Conservation (phyloP, 1,140 invertebrate species). For the Pristionchus pacificus region DNA sequence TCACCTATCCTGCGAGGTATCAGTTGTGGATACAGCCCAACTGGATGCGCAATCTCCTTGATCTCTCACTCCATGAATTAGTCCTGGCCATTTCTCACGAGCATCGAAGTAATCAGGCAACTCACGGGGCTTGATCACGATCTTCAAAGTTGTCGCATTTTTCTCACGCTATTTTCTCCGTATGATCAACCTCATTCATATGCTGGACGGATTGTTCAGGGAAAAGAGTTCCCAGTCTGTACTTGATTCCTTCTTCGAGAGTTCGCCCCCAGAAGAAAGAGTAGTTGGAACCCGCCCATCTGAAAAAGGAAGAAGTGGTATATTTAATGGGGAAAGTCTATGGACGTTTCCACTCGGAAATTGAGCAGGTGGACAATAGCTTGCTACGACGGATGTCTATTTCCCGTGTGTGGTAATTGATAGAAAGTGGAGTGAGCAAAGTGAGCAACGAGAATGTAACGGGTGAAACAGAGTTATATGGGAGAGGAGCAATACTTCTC, state of each 20-base stretch:
- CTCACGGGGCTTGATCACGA: conserved; percentile 56
- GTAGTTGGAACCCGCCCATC: conserved; percentile 78
- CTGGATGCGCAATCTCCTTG: conserved; percentile 85
- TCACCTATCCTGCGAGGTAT: conserved; percentile 38
- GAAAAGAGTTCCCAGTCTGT: conserved; percentile 69
- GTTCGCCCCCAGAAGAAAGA: conserved; percentile 77
- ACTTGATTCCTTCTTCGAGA: conserved; percentile 72
- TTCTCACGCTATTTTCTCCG: too few species aligned
- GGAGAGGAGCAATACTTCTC: too few species aligned
- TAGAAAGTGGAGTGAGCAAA: too few species aligned
- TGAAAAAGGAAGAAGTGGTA: too few species aligned
- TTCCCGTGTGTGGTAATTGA: too few species aligned
- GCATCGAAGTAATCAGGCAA: conserved; percentile 70
- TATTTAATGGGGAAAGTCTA: too few species aligned
- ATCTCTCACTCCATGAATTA: conserved; percentile 72
- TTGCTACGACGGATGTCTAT: too few species aligned
- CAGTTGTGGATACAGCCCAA: conserved; percentile 81
- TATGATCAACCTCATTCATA: conserved; percentile 58
- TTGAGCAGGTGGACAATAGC: too few species aligned
- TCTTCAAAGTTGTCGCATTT: too few species aligned
- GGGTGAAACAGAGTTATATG: too few species aligned
- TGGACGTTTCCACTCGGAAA: too few species aligned
- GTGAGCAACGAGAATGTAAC: too few species aligned
- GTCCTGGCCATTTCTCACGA: conserved; percentile 69
- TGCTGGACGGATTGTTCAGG: conserved; percentile 58